Conservation (phyloP, 1,140 invertebrate species). For the Campoletis sonorensis region DNA sequence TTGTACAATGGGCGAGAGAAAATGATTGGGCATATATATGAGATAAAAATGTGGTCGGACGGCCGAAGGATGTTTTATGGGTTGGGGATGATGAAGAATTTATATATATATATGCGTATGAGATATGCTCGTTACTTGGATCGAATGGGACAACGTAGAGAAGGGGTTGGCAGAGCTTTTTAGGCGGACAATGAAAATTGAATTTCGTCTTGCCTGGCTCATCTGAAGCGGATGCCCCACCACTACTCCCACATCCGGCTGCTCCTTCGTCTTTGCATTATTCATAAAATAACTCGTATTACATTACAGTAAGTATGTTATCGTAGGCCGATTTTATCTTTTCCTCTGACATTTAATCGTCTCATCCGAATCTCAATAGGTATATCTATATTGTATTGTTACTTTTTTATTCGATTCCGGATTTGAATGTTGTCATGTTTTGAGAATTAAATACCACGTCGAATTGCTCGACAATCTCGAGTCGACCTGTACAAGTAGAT, state of each 20-base stretch:
- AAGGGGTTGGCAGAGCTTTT: slow-evolving; percentile 68
- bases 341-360: slow-evolving; percentile 1
- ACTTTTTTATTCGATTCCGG: too few relatives aligned
- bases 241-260: slow-evolving; percentile 68
- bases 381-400: too few relatives aligned
- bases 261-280: slow-evolving; percentile 75
- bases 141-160: slow-evolving; percentile 59
- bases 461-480: too few relatives aligned
- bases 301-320: slow-evolving; percentile 60
- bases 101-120: slow-evolving; percentile 18
- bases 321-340: slow-evolving; percentile 1
- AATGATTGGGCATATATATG: neutral
- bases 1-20: neutral
- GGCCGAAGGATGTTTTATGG: neutral
- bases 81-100: neutral
- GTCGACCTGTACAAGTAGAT: too few relatives aligned
- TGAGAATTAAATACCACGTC: too few relatives aligned
- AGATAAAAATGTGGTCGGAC: too few relatives aligned
- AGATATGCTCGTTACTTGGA: slow-evolving; percentile 66
- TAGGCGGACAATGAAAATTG: slow-evolving; percentile 72
- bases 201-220: slow-evolving; percentile 76
- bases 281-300: slow-evolving; percentile 76
- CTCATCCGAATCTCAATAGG: neutral
- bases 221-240: slow-evolving; percentile 74
- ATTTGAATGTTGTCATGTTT: too few relatives aligned